Base-by-base conservation (phyloP, 2,113 vertebrate genomes). In the Numida meleagris region DNA sequence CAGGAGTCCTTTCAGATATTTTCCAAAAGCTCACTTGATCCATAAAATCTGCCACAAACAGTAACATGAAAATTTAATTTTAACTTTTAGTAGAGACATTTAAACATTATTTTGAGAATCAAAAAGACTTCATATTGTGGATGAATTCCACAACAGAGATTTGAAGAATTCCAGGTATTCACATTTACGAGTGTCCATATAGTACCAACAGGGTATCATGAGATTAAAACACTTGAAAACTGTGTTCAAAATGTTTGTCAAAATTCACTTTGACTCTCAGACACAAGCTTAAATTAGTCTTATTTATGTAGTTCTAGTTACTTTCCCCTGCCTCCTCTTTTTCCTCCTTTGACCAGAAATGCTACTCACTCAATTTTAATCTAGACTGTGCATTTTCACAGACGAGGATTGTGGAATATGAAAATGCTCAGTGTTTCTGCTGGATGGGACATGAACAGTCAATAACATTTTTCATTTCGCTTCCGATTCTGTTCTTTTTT, bases 401-500 rank as follows among this genome's bases (percentile, higher is more conserved):
- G 27, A 14, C 36, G n/a, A 33, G 2, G 11, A 23, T 55, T 66
- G 25, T 19, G 27, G 36, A 15, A 5, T 74, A 82, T 77, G 80
- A 73, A 46, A 14, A 50, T 43, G 13, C 7, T 1, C 1, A 1
- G 1, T 59, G 31, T 25, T 88, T 77, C 43, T 51, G 12, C 34
- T 71, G 2, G 0, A 43, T 4, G 3, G 45, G n/a, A 78, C 88
- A 70, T 5, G 36, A 34, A 5, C 3, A 29, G 10, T 13, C 18
- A 67, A 31, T 34, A 50, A 40, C 9, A 0, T 27, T 15, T 80
- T 62, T 55, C 34, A 77, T 93, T 24, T 57, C 61, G 73, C 4
- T 15, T 86, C 79, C 82, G 81, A 7, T 91, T 95, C 73, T 97
- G 58, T 8, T 94, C 24, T 40, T 40, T 38, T 61, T 98, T 95